These are phyloP conservation scores for Cyaniris semiargus DNA, from an alignment of 2,888 invertebrate genomes.

Conservation along the genomic window DNA sequence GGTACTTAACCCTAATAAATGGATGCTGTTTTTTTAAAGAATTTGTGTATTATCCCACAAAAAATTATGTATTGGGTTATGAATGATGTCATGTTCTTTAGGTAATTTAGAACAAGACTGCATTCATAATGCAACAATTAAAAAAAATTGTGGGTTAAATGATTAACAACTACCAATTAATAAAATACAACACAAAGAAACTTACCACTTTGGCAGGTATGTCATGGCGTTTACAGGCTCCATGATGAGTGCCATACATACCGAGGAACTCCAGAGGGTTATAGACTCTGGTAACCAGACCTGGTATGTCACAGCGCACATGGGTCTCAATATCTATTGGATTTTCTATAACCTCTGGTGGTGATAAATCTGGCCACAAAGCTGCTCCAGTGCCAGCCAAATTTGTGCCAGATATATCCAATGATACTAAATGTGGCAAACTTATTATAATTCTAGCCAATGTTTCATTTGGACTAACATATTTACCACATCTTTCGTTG, in stretches of 20 bases:
- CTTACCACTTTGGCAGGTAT: constrained; percentile 93
- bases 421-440: constrained; percentile 87
- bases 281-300: constrained; percentile 87
- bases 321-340: constrained; percentile 52
- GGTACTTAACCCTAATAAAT: too few relatives aligned
- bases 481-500: constrained; percentile 85
- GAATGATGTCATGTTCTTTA: too few relatives aligned
- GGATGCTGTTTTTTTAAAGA: background rate
- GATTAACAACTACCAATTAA: too few relatives aligned
- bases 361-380: constrained; percentile 50
- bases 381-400: constrained; percentile 92
- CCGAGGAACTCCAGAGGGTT: constrained; percentile 94
- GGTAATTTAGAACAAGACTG: background rate
- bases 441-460: constrained; percentile 86
- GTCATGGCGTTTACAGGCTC: constrained; percentile 93
- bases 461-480: constrained; percentile 86
- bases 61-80: too few relatives aligned
- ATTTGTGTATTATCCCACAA: background rate
- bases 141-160: background rate
- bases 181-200: constrained; percentile 35
- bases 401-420: constrained; percentile 98
- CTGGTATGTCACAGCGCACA: constrained; percentile 89
- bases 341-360: constrained; percentile 47
- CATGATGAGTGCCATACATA: constrained; percentile 92
- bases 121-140: too few relatives aligned